Evolutionary conservation across 2,113 vertebrate species (phyloP), one percentile per base, ranked within the genome.

Genomic region (Nycticebus coucang): DNA sequence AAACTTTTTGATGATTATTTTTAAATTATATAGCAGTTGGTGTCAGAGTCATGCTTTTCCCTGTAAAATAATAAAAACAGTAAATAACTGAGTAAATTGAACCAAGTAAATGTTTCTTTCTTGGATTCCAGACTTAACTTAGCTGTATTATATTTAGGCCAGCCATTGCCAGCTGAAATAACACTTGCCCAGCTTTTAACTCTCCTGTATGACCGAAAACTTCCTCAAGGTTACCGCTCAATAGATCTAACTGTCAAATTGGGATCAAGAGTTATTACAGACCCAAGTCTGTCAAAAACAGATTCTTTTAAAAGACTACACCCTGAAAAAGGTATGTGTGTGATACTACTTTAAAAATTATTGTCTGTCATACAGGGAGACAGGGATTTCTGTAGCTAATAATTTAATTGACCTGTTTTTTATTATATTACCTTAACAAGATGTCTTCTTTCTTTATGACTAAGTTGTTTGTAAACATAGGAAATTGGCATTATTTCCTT

Each of bases 261-360:
- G 96, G 99, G 99, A 68, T 99, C 99, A 95, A 99, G 99, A 98
- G 99, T 99, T 55, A 99, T 99, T 98, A 99, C 99, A 55, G 99
- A 99, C 97, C 99, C 99, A 5, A 99, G 99, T 55, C 98, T 99
- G 9, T 99, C 99, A 21, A 99, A 99, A 98, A 99, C 99, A 0
- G 99, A 99, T 96, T 99, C 99, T 57, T 99, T 99, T 98, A 99
- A 99, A 98, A 99, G 99, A 89, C 98, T 99, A 0, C 99, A 99
- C 87, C 99, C 99, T 37, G 99, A 99, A 92, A 99, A 99, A 99
- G 99, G 99, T 99, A 98, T 50, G 94, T 74, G 2, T n/a, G 0
- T 62, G 59, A 96, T 69, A 79, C 13, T 62, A 0, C 30, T 87
- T 80, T 95, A 37, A 13, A 5, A 4, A 82, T 15, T 93, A 64